Conservation (phyloP, 2,797 vertebrate genomes). For the Gastrophryne carolinensis region DNA sequence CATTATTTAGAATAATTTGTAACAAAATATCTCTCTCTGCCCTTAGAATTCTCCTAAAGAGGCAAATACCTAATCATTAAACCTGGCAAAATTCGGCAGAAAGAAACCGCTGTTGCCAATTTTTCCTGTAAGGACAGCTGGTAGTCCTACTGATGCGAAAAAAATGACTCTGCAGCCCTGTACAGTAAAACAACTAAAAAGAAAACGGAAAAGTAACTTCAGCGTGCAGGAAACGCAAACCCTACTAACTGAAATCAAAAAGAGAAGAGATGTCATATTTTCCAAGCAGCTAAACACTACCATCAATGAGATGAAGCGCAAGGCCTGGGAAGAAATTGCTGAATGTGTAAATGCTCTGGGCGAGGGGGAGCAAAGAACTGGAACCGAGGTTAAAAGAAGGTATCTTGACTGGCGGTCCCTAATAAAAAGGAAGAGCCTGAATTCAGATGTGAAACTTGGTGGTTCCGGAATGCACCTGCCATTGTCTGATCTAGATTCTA, state of each 20-base stretch:
- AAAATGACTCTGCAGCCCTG: conserved; percentile 32
- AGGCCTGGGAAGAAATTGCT: conserved; percentile 93
- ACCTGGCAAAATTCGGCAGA: conserved; percentile 44
- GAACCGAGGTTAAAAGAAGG: conserved; percentile 86
- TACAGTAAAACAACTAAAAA: conserved; percentile 88
- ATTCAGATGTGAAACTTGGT: conserved; percentile 80
- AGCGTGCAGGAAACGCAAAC: conserved; percentile 91
- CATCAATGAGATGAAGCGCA: conserved; percentile 91
- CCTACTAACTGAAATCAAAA: conserved; percentile 89
- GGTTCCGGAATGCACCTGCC: conserved; percentile 83
- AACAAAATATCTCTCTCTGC: neutral
- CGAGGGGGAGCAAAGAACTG: conserved; percentile 87
- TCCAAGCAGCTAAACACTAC: conserved; percentile 92
- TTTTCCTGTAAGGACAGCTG: conserved; percentile 11
- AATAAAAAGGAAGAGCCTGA: conserved; percentile 88
- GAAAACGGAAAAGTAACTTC: conserved; percentile 95
- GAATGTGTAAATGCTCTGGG: conserved; percentile 89
- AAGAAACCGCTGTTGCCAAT: conserved; percentile 21
- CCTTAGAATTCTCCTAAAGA: conserved; percentile 27
- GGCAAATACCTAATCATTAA: conserved; percentile 11
- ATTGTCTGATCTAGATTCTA: conserved; percentile 82
- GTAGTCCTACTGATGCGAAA: conserved; percentile 5
- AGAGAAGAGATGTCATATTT: conserved; percentile 86
- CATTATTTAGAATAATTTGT: too few relatives aligned
- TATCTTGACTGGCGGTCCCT: conserved; percentile 90